Evolutionary conservation across 92 coral and sea anemone species (phyloP).

Genomic region (Muricea muricata): DNA sequence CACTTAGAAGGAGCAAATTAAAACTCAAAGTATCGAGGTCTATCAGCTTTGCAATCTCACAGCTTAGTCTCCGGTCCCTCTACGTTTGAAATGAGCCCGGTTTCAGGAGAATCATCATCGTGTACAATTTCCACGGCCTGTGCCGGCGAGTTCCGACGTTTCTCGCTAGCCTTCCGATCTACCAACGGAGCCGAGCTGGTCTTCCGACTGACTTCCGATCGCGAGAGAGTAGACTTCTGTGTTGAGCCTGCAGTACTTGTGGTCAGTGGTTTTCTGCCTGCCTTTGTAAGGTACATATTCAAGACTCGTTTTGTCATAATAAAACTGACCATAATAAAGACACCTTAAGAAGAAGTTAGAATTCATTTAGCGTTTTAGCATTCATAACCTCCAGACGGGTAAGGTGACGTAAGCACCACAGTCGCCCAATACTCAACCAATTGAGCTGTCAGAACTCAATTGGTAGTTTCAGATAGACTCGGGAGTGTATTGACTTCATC

Average conservation of each 20-base stretch:
- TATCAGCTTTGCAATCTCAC: neutral
- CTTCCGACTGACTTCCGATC: neutral
- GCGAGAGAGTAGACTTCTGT: constrained; percentile 3
- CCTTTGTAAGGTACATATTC: constrained; percentile 30
- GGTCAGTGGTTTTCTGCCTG: constrained; percentile 19
- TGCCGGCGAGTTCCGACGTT: neutral
- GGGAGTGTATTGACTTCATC: neutral
- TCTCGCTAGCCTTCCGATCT: neutral
- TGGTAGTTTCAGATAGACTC: neutral
- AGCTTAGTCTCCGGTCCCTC: constrained; percentile 33
- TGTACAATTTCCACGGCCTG: neutral
- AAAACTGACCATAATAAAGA: constrained; percentile 25
- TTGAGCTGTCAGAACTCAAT: neutral
- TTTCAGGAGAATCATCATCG: constrained; percentile 5
- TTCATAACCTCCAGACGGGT: neutral
- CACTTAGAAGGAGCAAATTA: no score
- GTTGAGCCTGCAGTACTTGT: neutral
- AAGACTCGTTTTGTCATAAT: constrained; percentile 28
- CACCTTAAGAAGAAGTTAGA: neutral
- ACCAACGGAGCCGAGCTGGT: neutral
- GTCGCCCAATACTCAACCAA: no score
- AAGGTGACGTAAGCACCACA: no score
- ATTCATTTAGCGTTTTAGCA: neutral
- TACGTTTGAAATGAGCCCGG: neutral
- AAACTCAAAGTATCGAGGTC: no score